A percentile compares a stretch with the other conserved stretches of the same genome.
Conservation (phyloP, 2,888 invertebrate genomes). For the Crioceris asparagi region DNA sequence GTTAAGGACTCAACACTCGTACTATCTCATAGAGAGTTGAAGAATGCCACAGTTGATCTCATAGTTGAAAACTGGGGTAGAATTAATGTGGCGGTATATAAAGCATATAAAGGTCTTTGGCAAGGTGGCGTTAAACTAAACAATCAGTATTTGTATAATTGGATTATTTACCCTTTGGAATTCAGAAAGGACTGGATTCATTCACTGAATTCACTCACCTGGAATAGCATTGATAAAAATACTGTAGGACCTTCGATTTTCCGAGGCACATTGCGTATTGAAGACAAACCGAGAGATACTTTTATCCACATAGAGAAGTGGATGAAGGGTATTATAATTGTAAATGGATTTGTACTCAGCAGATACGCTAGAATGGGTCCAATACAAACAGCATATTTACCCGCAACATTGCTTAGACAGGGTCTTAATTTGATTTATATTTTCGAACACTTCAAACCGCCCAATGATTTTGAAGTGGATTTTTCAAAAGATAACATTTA, state of each 20-base stretch:
- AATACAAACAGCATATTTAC: constrained; percentile 71
- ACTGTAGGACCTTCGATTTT: constrained; percentile 44
- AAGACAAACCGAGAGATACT: constrained; percentile 52
- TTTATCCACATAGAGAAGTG: constrained; percentile 69
- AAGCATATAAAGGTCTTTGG: constrained; percentile 31
- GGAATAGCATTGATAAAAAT: constrained; percentile 14
- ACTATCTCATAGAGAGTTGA: constrained; percentile 19
- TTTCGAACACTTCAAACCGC: constrained; percentile 30
- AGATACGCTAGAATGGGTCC: constrained; percentile 71
- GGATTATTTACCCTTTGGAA: constrained; percentile 39
- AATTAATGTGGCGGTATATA: constrained; percentile 42
- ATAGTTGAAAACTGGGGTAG: constrained; percentile 72
- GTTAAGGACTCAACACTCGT: constrained; percentile 25
- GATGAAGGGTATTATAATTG: constrained; percentile 74
- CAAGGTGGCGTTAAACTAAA: constrained; percentile 38
- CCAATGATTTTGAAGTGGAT: constrained; percentile 1
- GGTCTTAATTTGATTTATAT: constrained; percentile 36
- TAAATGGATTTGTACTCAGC: constrained; percentile 78
- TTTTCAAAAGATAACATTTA: not conserved
- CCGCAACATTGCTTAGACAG: constrained; percentile 54
- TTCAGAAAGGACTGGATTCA: constrained; percentile 36
- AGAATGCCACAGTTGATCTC: constrained; percentile 32
- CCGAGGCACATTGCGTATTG: constrained; percentile 37
- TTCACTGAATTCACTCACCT: constrained; percentile 28
- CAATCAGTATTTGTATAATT: constrained; percentile 30